These are phyloP conservation scores for Leucophenga montana DNA, from an alignment of 2,888 invertebrate species.

Conservation along the genomic window DNA sequence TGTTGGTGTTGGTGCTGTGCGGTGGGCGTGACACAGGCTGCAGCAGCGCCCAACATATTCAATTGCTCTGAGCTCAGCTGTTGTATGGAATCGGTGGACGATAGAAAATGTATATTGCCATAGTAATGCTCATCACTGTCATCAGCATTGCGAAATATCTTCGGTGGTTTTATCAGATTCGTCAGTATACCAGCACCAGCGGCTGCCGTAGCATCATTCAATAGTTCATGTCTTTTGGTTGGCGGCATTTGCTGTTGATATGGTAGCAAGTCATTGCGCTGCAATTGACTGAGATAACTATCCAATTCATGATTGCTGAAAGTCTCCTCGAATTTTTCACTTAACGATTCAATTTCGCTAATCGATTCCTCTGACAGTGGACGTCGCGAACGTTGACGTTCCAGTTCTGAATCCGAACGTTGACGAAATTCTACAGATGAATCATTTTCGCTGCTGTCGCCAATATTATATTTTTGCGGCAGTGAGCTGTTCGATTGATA, in stretches of 20 bases:
- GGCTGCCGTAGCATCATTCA: constrained; percentile 55
- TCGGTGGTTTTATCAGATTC: constrained; percentile 71
- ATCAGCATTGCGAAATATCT: constrained; percentile 69
- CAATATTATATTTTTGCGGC: constrained; percentile 54
- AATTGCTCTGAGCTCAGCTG: constrained; percentile 49
- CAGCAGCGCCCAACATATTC: constrained; percentile 36
- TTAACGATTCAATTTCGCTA: constrained; percentile 79
- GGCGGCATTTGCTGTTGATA: constrained; percentile 57
- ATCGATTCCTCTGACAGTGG: constrained; percentile 84
- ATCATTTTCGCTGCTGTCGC: constrained; percentile 70
- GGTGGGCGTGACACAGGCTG: constrained; percentile 50
- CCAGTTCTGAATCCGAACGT: constrained; percentile 74
- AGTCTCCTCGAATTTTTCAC: constrained; percentile 75
- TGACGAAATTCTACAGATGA: constrained; percentile 76
- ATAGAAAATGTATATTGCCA: constrained; percentile 71
- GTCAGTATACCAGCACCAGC: constrained; percentile 59
- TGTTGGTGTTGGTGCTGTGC: constrained; percentile 38
- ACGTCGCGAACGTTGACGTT: constrained; percentile 79
- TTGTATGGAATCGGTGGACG: constrained; percentile 71
- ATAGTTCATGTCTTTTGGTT: constrained; percentile 39
- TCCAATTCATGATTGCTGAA: constrained; percentile 79
- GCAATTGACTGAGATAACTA: constrained; percentile 79
- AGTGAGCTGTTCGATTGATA: constrained; percentile 70
- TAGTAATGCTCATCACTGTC: constrained; percentile 71
- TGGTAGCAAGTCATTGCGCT: constrained; percentile 74